Evolutionary conservation across 1,140 invertebrate genomes (phyloP).

Genomic region (Drosophila eugracilis): DNA sequence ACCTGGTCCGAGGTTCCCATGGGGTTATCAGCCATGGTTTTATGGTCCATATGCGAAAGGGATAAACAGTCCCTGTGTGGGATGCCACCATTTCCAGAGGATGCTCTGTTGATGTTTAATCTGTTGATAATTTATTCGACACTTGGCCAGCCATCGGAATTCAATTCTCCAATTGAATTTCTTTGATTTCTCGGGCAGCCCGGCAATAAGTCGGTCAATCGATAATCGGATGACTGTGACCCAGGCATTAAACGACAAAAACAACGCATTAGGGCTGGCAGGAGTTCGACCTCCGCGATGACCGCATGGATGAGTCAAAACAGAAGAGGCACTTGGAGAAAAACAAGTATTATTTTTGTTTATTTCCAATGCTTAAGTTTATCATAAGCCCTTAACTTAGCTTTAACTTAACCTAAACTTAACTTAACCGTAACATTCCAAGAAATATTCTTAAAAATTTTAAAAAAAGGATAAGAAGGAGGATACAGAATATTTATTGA

Average conservation of each 20-base stretch:
- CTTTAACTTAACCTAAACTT: too few species aligned
- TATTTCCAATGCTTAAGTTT: too few species aligned
- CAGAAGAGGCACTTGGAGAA: constrained; percentile 33
- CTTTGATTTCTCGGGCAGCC: constrained; percentile 20
- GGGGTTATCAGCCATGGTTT: constrained; percentile 37
- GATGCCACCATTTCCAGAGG: constrained; percentile 9
- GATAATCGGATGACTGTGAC: constrained; percentile 63
- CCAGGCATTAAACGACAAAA: constrained; percentile 45
- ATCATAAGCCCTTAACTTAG: too few species aligned
- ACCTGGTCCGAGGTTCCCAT: constrained; percentile 17
- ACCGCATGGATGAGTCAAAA: constrained; percentile 66
- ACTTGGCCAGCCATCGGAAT: constrained; percentile 25
- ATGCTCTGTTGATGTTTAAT: constrained; percentile 35
- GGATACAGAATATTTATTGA: too few species aligned
- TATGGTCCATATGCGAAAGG: constrained; percentile 14
- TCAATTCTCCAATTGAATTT: constrained; percentile 39
- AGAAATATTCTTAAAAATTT: too few species aligned
- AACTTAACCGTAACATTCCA: too few species aligned
- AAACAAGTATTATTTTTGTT: neutral
- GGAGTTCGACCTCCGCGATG: constrained; percentile 49
- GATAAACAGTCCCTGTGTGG: constrained; percentile 18
- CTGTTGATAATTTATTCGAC: constrained; percentile 41
- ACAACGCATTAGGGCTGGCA: constrained; percentile 51
- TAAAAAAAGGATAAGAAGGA: too few species aligned
- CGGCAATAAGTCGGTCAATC: constrained; percentile 67